Conservation (phyloP, 2,113 vertebrate genomes). For the Melanocharis versteri region DNA sequence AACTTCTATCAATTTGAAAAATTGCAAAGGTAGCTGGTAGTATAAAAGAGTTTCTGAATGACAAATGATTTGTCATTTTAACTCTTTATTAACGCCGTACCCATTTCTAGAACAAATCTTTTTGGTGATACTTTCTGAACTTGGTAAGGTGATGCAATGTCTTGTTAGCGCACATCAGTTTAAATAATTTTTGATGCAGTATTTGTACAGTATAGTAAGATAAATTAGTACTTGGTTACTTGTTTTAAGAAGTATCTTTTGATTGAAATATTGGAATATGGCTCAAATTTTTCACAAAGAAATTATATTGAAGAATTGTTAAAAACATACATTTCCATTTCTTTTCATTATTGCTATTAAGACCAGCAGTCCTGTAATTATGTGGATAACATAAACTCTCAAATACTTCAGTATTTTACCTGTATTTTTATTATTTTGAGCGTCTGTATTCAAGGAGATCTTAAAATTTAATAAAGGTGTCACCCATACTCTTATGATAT, state of each 20-base stretch:
- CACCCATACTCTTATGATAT: neutral
- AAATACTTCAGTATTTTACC: neutral
- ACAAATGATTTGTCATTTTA: slow-evolving; percentile 57
- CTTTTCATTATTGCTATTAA: neutral
- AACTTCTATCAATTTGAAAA: slow-evolving; percentile 68
- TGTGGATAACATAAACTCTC: neutral
- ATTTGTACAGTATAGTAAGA: neutral
- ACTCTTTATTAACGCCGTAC: neutral
- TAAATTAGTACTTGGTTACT: neutral
- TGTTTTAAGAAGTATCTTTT: neutral
- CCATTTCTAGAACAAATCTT: slow-evolving; percentile 47
- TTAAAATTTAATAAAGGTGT: neutral
- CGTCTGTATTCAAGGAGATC: neutral
- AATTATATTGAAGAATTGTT: neutral
- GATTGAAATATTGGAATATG: neutral
- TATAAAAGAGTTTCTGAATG: slow-evolving; percentile 60
- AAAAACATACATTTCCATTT: neutral
- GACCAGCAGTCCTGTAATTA: neutral
- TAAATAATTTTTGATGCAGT: slow-evolving; percentile 26
- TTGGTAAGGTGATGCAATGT: slow-evolving; percentile 26
- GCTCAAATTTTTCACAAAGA: neutral
- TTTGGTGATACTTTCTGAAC: slow-evolving; percentile 23
- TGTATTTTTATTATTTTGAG: neutral
- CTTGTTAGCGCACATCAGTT: neutral
- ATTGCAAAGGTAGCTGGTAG: slow-evolving; percentile 20